A percentile compares a stretch with the other conserved stretches of the same genome.
Evolutionary conservation across 1,140 invertebrate genomes (phyloP).

Genomic region (Aphaenogaster floridana): DNA sequence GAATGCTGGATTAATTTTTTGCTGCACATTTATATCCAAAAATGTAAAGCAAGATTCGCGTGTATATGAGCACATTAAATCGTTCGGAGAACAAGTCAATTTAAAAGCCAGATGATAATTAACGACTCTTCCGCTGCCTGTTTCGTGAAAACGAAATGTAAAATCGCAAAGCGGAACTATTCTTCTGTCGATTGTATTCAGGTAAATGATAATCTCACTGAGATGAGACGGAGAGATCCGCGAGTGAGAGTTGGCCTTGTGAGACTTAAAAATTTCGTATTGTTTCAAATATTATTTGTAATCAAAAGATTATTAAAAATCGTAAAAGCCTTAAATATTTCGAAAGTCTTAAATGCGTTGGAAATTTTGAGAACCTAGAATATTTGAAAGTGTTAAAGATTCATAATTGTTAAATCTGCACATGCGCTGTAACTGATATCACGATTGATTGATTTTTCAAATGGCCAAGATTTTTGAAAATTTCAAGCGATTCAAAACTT

Average conservation of each 20-base stretch:
- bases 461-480: too few species aligned
- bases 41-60: neutral
- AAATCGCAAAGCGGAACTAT: constrained; percentile 45
- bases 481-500: neutral
- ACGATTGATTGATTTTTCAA: neutral
- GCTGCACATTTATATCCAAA: neutral
- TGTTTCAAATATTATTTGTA: neutral
- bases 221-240: neutral
- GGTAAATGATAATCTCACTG: constrained; percentile 19
- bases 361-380: neutral
- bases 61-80: neutral
- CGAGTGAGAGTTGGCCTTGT: neutral
- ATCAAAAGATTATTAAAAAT: neutral
- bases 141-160: constrained; percentile 43
- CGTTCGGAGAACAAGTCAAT: neutral
- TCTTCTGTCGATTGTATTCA: constrained; percentile 31
- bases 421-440: neutral
- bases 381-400: neutral
- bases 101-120: constrained; percentile 28
- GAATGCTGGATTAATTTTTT: neutral
- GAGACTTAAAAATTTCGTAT: neutral
- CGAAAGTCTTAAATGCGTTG: neutral
- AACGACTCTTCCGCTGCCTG: constrained; percentile 29
- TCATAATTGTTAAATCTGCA: neutral
- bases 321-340: neutral